Evolutionary conservation across 1,140 invertebrate species (phyloP).

Genomic region (Agraylea sexmaculata): DNA sequence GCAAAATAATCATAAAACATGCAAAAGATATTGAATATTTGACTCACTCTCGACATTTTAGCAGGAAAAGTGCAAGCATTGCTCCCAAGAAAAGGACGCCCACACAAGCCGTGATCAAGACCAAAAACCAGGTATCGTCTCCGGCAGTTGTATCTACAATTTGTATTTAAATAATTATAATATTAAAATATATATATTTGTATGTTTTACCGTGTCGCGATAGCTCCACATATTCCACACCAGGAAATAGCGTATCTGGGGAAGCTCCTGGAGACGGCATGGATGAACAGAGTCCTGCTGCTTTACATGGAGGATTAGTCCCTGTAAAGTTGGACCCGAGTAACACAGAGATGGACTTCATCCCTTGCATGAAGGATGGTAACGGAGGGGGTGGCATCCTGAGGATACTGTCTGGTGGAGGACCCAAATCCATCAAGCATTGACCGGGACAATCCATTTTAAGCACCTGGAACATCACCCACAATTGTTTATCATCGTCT

Average conservation of each 20-base stretch:
- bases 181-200: background rate
- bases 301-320: conserved; percentile 35
- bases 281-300: conserved; percentile 39
- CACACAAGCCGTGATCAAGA: conserved; percentile 65
- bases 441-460: conserved; percentile 36
- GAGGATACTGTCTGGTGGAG: conserved; percentile 67
- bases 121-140: conserved; percentile 70
- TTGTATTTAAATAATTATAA: background rate
- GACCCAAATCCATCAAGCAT: conserved; percentile 58
- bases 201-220: conserved; percentile 50
- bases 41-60: conserved; percentile 73
- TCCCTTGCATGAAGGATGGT: conserved; percentile 53
- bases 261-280: conserved; percentile 33
- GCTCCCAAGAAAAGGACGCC: conserved; percentile 65
- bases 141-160: conserved; percentile 42
- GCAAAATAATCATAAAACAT: conserved; percentile 9
- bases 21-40: conserved; percentile 18
- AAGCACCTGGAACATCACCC: background rate
- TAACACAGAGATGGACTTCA: conserved; percentile 27
- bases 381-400: conserved; percentile 71
- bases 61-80: conserved; percentile 60
- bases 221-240: conserved; percentile 62
- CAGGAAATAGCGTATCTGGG: conserved; percentile 38
- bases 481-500: too few species aligned
- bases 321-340: conserved; percentile 39